These are phyloP conservation scores for Agrotis segetum DNA, from an alignment of 2,888 invertebrate genomes.

Conservation along the genomic window DNA sequence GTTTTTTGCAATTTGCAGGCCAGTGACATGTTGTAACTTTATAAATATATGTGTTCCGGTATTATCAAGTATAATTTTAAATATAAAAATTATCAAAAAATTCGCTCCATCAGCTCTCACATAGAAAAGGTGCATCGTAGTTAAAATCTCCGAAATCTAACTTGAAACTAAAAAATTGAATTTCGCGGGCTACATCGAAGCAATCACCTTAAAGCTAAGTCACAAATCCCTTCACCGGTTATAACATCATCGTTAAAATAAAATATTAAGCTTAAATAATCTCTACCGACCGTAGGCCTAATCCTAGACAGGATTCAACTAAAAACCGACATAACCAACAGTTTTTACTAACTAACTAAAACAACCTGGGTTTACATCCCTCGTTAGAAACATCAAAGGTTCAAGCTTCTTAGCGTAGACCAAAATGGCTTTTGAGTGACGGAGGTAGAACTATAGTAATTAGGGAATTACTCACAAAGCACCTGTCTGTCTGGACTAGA, in stretches of 20 bases:
- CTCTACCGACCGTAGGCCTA: slow-evolving; percentile 4
- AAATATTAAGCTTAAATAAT: slow-evolving; percentile 27
- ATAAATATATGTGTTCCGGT: too few species aligned
- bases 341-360: slow-evolving; percentile 32
- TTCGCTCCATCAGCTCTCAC: too few species aligned
- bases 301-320: slow-evolving; percentile 2
- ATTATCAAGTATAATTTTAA: too few species aligned
- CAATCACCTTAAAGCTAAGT: neutral
- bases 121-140: too few species aligned
- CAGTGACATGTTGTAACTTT: too few species aligned
- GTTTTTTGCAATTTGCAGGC: too few species aligned
- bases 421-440: slow-evolving; percentile 40
- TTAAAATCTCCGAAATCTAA: too few species aligned
- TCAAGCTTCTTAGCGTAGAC: slow-evolving; percentile 31
- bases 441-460: slow-evolving; percentile 54
- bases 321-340: slow-evolving; percentile 25
- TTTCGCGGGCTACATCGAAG: too few species aligned
- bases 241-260: slow-evolving; percentile 11
- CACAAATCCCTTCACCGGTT: neutral
- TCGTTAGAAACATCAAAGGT: slow-evolving; percentile 36
- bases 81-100: too few species aligned
- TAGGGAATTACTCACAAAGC: slow-evolving; percentile 46
- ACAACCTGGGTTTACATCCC: slow-evolving; percentile 27
- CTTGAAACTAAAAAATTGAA: too few species aligned
- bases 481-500: slow-evolving; percentile 23